Conservation (phyloP, 2,888 invertebrate genomes). For the Sinotaia quadrata region DNA sequence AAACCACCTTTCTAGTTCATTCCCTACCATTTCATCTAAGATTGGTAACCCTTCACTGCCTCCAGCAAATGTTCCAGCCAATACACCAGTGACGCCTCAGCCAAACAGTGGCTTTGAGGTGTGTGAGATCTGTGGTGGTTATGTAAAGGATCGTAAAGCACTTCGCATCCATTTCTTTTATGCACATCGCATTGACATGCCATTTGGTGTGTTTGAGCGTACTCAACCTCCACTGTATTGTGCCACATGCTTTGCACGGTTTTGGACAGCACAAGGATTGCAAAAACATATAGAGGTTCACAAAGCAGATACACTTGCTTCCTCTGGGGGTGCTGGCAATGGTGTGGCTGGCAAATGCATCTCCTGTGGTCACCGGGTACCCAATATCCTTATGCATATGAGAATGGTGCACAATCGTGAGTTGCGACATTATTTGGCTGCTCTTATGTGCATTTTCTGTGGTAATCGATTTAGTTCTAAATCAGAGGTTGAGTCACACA, state of each 20-base stretch:
- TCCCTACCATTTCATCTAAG: slow-evolving; percentile 20
- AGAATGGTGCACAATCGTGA: slow-evolving; percentile 92
- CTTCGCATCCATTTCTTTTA: slow-evolving; percentile 96
- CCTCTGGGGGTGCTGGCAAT: slow-evolving; percentile 28
- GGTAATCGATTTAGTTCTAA: slow-evolving; percentile 52
- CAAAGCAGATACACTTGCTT: slow-evolving; percentile 30
- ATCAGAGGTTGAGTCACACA: slow-evolving; percentile 55
- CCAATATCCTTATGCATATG: slow-evolving; percentile 91
- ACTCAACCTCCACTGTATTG: slow-evolving; percentile 89
- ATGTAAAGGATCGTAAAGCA: slow-evolving; percentile 95
- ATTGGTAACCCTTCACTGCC: background rate
- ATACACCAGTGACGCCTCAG: background rate
- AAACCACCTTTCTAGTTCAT: background rate
- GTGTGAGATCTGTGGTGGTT: slow-evolving; percentile 97
- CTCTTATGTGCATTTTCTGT: slow-evolving; percentile 62
- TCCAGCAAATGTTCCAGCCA: background rate
- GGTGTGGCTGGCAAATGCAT: slow-evolving; percentile 47
- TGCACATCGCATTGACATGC: slow-evolving; percentile 84
- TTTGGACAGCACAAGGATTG: slow-evolving; percentile 97
- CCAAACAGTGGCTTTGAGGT: slow-evolving; percentile 55
- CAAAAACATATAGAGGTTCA: slow-evolving; percentile 81
- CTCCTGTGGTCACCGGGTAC: slow-evolving; percentile 46
- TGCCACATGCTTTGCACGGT: slow-evolving; percentile 95
- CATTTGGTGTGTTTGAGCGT: slow-evolving; percentile 59
- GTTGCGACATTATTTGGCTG: slow-evolving; percentile 76